These are phyloP conservation scores for Limnephilus lunatus DNA, from an alignment of 2,888 invertebrate genomes.

Conservation along the genomic window DNA sequence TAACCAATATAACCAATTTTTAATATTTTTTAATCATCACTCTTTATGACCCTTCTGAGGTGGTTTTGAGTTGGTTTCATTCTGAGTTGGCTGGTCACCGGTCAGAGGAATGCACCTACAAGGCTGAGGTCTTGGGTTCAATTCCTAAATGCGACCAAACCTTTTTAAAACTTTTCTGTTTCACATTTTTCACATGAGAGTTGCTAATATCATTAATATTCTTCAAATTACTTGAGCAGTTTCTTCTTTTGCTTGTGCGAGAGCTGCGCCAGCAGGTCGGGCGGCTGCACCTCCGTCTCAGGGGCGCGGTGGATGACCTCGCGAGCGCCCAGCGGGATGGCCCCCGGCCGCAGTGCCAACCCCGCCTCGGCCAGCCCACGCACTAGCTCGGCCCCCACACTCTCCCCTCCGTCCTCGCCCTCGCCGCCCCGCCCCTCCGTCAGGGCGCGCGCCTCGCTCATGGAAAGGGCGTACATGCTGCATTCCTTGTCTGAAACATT, in stretches of 20 bases:
- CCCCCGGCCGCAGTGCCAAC: slow-evolving; percentile 89
- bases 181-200: too few species aligned
- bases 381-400: slow-evolving; percentile 82
- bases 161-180: too few species aligned
- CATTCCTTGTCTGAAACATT: slow-evolving; percentile 90
- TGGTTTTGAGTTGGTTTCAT: too few species aligned
- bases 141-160: too few species aligned
- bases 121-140: too few species aligned
- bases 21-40: too few species aligned
- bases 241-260: slow-evolving; percentile 94
- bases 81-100: too few species aligned
- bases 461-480: slow-evolving; percentile 91
- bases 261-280: slow-evolving; percentile 89
- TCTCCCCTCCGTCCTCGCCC: slow-evolving; percentile 86
- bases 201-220: not conserved
- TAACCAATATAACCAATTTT: too few species aligned
- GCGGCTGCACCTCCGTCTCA: slow-evolving; percentile 80
- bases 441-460: slow-evolving; percentile 87
- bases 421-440: slow-evolving; percentile 82
- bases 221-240: slow-evolving; percentile 84
- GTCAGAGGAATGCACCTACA: too few species aligned
- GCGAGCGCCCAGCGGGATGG: slow-evolving; percentile 78
- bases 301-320: slow-evolving; percentile 80
- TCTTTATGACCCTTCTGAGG: too few species aligned
- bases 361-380: slow-evolving; percentile 96